phyloP scores from a whole-genome alignment of 1,140 invertebrate species.

The Coptotermes formosanus region DNA sequence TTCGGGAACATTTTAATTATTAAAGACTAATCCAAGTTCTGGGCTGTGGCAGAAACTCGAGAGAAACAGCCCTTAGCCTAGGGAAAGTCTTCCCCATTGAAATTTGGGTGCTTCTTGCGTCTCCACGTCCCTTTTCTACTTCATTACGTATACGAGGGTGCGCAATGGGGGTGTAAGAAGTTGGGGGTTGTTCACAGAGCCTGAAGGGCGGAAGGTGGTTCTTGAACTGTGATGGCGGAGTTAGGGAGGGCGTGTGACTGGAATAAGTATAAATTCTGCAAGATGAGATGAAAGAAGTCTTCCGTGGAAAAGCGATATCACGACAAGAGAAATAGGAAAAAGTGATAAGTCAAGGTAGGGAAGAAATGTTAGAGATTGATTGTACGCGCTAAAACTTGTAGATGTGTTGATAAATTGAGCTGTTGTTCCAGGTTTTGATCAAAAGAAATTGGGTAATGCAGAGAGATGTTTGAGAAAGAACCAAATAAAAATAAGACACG shows the following conservation, averaged over 20 bases:
- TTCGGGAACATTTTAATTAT: too few species aligned
- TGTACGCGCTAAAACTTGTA: not conserved
- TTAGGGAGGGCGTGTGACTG: not conserved
- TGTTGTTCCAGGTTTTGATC: constrained; percentile 15
- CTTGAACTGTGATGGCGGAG: not conserved
- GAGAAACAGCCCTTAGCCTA: not conserved
- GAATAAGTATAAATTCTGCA: constrained; percentile 1
- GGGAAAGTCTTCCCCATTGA: not conserved
- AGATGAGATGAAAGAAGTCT: not conserved
- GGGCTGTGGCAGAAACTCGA: not conserved
- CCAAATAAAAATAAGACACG: not conserved
- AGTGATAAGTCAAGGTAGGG: not conserved
- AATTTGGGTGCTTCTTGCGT: constrained; percentile 4
- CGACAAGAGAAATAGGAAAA: not conserved
- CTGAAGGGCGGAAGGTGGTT: not conserved
- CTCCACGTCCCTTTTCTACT: not conserved
- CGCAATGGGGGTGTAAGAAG: not conserved
- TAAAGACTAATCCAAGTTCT: too few species aligned
- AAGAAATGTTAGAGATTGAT: not conserved
- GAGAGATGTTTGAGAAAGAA: not conserved
- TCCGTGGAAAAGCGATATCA: constrained; percentile 5
- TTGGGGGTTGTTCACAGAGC: constrained; percentile 1
- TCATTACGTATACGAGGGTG: constrained; percentile 1
- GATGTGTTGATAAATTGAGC: constrained; percentile 12
- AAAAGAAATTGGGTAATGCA: constrained; percentile 2